Evolutionary conservation across 1,140 invertebrate species (phyloP), one percentile per base, ranked within the genome.

Genomic region (Pteromalus puparum): DNA sequence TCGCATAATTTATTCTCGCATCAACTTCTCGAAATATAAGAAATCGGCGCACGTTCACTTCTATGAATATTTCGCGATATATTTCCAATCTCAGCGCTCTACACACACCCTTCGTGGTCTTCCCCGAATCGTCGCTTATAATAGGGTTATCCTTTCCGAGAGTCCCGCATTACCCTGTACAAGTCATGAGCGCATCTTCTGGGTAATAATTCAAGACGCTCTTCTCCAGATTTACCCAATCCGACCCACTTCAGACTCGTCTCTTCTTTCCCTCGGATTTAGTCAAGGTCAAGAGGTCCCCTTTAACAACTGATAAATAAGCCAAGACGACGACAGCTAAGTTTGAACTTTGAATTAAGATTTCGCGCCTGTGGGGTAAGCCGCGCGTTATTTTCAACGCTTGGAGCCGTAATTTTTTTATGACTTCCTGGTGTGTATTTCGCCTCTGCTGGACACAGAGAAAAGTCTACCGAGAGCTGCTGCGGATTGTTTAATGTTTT

Each of bases 231-330:
- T 68, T 68, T 68, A 68, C 26, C 26, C 21, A 68, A 12, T 68
- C 18, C 65, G 24, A 68, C 65, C 65, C 12, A 68, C n/a, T 68
- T 68, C 65, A 18, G n/a, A 15, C 61, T 4, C 61, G 6, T 13
- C 67, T 15, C 13, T 4, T 30, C 9, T 30, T 15, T 70, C 9
- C 26, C 26, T 70, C 67, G 21, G 65, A 26, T n/a, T 21, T 15
- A 70, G 67, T 30, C 67, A 28, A 70, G 67, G 26, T 28, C 26
- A 12, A 30, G 67, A 28, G 13, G 67, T 13, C 67, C 24, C 10
- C 67, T 70, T 61, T n/a, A n/a, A n/a, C 24, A 70, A 30, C 26
- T 18, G 28, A 70, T 70, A n/a, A 70, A 70, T 70, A 70, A 28
- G 26, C 18, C 53, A n/a, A 1, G 67, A 26, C 12, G 28, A 30